A percentile compares a stretch with the other conserved stretches of the same genome.
Evolutionary conservation across 2,888 invertebrate genomes (phyloP).

Genomic region (Zygothrica quintamaculata): DNA sequence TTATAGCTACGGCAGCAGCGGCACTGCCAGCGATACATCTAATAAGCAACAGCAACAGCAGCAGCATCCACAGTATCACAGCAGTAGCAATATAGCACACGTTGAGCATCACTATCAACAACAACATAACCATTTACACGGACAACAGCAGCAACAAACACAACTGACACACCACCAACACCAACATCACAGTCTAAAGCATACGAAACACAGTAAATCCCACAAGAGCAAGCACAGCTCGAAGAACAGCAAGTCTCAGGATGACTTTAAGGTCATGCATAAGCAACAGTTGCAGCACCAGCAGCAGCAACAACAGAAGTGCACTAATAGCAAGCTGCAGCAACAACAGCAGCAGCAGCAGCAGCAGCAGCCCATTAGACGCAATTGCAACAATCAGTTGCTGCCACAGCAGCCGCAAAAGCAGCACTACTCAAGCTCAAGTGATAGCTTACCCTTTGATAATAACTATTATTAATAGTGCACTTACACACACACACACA

Average conservation of each 20-base stretch:
- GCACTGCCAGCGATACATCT: slow-evolving; percentile 74
- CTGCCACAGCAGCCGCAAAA: slow-evolving; percentile 53
- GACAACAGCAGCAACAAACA: slow-evolving; percentile 38
- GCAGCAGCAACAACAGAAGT: slow-evolving; percentile 63
- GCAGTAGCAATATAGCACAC: slow-evolving; percentile 73
- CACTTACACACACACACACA: slow-evolving; percentile 28
- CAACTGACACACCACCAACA: slow-evolving; percentile 39
- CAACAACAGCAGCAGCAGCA: slow-evolving; percentile 48
- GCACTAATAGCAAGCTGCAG: slow-evolving; percentile 68
- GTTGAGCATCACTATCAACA: slow-evolving; percentile 81
- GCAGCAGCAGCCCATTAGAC: slow-evolving; percentile 51
- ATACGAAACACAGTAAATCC: slow-evolving; percentile 71
- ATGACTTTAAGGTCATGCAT: slow-evolving; percentile 72
- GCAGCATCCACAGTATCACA: slow-evolving; percentile 63
- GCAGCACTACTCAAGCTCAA: slow-evolving; percentile 81
- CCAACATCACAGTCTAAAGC: slow-evolving; percentile 80
- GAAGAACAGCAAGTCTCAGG: slow-evolving; percentile 71
- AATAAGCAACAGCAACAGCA: slow-evolving; percentile 55
- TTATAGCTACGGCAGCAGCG: slow-evolving; percentile 78
- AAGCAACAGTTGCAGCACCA: slow-evolving; percentile 61
- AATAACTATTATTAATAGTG: slow-evolving; percentile 77
- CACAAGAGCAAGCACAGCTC: slow-evolving; percentile 69
- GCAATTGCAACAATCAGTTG: slow-evolving; percentile 61
- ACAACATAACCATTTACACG: slow-evolving; percentile 43
- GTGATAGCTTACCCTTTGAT: slow-evolving; percentile 84